Percentiles rank a stretch among this genome's conserved stretches.
These are phyloP conservation scores for Zoroaster sp. DNA, from an alignment of 53 echinoderm and acorn worm species.

Conservation along the genomic window DNA sequence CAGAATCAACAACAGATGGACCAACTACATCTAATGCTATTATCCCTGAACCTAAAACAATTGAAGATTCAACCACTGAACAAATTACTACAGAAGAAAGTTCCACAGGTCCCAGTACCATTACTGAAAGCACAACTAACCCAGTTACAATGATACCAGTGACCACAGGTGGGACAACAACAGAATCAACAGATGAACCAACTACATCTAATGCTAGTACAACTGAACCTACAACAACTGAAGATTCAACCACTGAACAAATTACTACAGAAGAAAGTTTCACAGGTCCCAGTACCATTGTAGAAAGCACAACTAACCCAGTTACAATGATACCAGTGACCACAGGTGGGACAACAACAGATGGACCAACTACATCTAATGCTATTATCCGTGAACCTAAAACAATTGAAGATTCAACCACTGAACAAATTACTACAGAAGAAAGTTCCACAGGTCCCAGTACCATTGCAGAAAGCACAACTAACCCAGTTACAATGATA, in stretches of 20 bases:
- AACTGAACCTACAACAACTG: too few species aligned
- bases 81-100: background rate
- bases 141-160: background rate
- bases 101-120: background rate
- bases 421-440: background rate
- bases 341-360: too few species aligned
- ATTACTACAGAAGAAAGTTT: background rate
- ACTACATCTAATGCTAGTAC: background rate
- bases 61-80: too few species aligned
- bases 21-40: too few species aligned
- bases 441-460: background rate
- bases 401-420: background rate
- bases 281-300: background rate
- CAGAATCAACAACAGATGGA: background rate
- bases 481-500: background rate
- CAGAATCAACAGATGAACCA: background rate
- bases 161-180: background rate
- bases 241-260: background rate
- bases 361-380: too few species aligned
- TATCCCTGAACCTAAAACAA: too few species aligned
- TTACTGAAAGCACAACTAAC: background rate
- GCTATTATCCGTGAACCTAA: background rate
- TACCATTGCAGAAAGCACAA: background rate
- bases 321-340: too few species aligned
- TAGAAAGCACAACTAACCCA: background rate